Base-by-base conservation (phyloP, 37 sponge, comb jelly and placozoan species). In the Corticium candelabrum region DNA sequence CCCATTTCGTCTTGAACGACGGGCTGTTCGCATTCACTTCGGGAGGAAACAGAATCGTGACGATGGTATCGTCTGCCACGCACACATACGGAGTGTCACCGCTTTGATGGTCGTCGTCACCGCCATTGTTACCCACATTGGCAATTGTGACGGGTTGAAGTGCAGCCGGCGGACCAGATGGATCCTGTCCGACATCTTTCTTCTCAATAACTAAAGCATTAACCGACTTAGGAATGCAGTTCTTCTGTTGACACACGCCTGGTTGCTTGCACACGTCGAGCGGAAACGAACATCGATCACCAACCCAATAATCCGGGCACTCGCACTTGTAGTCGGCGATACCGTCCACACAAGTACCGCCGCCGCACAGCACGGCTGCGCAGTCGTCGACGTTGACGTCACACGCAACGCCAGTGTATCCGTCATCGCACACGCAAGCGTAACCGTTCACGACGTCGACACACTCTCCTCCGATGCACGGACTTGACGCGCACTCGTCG, bases 401-500 rank as follows among this genome's bases (percentile, higher is more conserved):
- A 21, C 62, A 50, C 11, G 21, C 15, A 21, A 27, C 62, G 62
- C 62, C 62, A 21, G 15, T 11, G 21, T 50, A 50, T 11, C 62
- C 62, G 62, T 50, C 62, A 21, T 21, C 21, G 21, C 62, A 50
- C 62, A 21, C 11, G 62, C 62, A 50, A 21, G 62, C 11, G 21
- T 27, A 50, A 50, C 62, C 62, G 62, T 50, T 50, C 15, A 50
- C 62, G 62, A 50, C 11, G 62, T 50, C 62, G 62, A 50, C 15
- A 50, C 62, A 50, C 11, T 50, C 21, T 11, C 62, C 62, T 11
- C 62, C 62, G 62, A 50, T 21, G 62, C 62, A 50, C 62, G 62
- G 62, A 50, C 21, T 50, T 21, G 62, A 50, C 62, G 62, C 62
- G 62, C 62, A 50, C 62, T 50, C 62, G 62, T 50, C 62, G 62